Evolutionary conservation across 2,113 vertebrate genomes (phyloP), one percentile per base, ranked within the genome.

Genomic region (Pachyramphus minor): DNA sequence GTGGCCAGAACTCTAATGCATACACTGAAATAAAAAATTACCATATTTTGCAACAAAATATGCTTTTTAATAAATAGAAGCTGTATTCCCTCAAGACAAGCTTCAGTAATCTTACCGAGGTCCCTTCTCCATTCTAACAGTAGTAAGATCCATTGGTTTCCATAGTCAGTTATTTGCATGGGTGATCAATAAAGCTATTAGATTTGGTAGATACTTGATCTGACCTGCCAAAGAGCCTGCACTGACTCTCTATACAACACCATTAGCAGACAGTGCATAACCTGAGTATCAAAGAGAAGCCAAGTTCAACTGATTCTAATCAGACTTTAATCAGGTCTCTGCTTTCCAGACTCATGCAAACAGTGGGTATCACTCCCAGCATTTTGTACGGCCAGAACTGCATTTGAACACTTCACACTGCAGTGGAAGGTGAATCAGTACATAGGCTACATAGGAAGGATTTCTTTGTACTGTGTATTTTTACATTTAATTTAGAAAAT

Each of bases 181-280:
- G 84, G 21, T 41, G 31, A 77, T 67, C 59, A 81, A 62, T 69
- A 85, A 77, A 84, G 52, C 72, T 31, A 76, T 79, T 64, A 41
- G 37, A 69, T 64, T 52, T 42, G 67, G 81, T 72, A 87, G 71
- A 41, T 64, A 21, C 1, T 8, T 35, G 37, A 74, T 60, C 53
- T 82, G 69, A 74, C 19, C 49, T 82, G 52, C 33, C 5, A 1
- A 66, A 18, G 17, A 78, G 64, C 39, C 56, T 5, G 5, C 39
- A n/a, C 47, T 35, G 47, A 45, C 21, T 24, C 85, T 53, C 52
- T 6, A 24, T 5, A 28, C 53, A 49, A 10, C 8, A 30, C 42
- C 4, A 2, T 72, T 19, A 78, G 42, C 74, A 74, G 39, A 41
- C 0, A 55, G 30, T 0, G 0, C 11, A 24, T 33, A n/a, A 73